Conservation (phyloP, 2,888 invertebrate genomes). For the Mythimna vitellina region DNA sequence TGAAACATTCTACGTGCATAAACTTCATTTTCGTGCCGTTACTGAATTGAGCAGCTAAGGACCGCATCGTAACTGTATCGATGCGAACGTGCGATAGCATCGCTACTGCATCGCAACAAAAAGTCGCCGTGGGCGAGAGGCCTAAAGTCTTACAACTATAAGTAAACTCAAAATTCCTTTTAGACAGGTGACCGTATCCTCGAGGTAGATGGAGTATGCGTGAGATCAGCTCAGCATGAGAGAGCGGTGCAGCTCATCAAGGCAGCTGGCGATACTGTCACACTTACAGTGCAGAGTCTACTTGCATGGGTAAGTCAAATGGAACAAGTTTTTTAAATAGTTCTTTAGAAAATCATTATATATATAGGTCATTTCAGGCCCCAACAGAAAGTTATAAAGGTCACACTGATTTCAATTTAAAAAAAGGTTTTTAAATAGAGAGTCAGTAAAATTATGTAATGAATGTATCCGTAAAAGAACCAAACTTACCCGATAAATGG, state of each 20-base stretch:
- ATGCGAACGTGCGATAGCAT: no score
- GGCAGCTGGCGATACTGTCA: constrained; percentile 96
- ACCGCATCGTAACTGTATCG: no score
- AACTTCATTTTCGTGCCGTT: no score
- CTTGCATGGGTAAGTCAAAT: constrained; percentile 92
- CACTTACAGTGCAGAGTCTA: constrained; percentile 96
- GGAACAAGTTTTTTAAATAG: neutral
- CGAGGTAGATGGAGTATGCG: constrained; percentile 97
- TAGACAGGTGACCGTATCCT: constrained; percentile 97
- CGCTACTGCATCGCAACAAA: no score
- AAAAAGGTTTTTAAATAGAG: no score
- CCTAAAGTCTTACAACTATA: no score
- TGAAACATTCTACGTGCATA: no score
- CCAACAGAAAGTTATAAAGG: neutral
- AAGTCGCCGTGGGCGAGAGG: no score
- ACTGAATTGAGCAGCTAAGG: no score
- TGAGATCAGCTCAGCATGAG: constrained; percentile 97
- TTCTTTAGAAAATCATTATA: neutral
- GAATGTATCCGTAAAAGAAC: no score
- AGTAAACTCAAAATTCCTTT: neutral
- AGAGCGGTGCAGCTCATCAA: constrained; percentile 98
- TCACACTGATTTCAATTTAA: neutral
- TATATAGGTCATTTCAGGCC: neutral
- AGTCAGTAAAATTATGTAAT: no score
- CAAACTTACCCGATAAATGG: no score